phyloP scores from a whole-genome alignment of 2,888 invertebrate genomes.

The Ectemnius lituratus region DNA sequence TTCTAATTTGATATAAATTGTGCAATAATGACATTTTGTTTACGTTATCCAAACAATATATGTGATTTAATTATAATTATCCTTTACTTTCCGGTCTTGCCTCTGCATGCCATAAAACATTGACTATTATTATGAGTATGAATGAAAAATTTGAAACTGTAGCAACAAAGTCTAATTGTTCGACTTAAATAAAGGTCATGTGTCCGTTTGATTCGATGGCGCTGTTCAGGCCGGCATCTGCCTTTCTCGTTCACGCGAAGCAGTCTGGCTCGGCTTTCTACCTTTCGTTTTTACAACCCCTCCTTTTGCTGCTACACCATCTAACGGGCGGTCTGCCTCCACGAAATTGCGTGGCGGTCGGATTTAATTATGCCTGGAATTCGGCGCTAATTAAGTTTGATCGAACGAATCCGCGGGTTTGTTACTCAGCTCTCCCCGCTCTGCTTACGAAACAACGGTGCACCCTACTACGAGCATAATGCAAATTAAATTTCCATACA shows the following conservation, averaged over 20 bases:
- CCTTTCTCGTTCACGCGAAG: conserved; percentile 2
- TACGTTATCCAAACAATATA: no score
- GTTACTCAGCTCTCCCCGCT: conserved; percentile 69
- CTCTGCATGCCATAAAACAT: no score
- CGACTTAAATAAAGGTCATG: no score
- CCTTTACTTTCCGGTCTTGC: no score
- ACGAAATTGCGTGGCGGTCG: conserved; percentile 66
- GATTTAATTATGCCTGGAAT: conserved; percentile 76
- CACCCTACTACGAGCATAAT: conserved; percentile 63
- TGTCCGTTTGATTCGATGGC: no score
- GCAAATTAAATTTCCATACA: conserved; percentile 70
- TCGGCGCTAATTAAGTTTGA: conserved; percentile 75
- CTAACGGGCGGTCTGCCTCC: conserved; percentile 52
- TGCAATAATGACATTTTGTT: no score
- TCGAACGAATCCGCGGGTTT: conserved; percentile 74
- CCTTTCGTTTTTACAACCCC: conserved; percentile 35
- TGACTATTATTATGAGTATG: no score
- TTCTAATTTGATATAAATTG: no score
- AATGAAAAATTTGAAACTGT: no score
- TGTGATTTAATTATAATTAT: no score
- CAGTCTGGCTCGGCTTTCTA: neutral
- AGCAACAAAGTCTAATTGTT: no score
- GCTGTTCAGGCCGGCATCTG: no score
- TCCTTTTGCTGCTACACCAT: conserved; percentile 17
- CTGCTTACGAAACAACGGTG: conserved; percentile 72